Evolutionary conservation across 2,797 vertebrate species (phyloP), one percentile per base, ranked within the genome.

Genomic region (Semaprochilodus insignis): DNA sequence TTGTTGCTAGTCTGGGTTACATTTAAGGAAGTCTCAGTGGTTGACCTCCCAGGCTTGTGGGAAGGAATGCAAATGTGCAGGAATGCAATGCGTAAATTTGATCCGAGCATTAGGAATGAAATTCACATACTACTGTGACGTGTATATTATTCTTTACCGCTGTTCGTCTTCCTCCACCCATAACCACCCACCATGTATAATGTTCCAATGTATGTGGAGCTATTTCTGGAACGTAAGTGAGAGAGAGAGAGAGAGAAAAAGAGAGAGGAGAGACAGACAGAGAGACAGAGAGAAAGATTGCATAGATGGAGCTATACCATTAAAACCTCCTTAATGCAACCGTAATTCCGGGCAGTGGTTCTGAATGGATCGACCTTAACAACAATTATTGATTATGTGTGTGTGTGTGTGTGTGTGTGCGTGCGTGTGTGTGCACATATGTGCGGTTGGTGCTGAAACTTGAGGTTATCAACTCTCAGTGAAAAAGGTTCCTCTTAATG

Each of bases 151-250:
- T 40, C 55, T 83, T 80, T 69, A 17, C 40, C 66, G 27, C 1
- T 1, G 23, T 89, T 90, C 87, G 85, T 83, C 84, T 71, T 83
- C 40, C 71, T 77, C 71, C 73, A 84, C 89, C 89, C 86, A 82
- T 92, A 91, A 85, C 88, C 91, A 91, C 89, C 90, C 90, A 91
- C 87, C 82, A 74, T 34, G 87, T 90, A 84, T 83, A 81, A 81
- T 73, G 80, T 67, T 89, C 65, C 59, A 76, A 73, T 44, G 60
- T 81, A 84, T 81, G 71, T 73, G 25, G 23, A 76, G 51, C 82
- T 81, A 91, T 88, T 87, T 90, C 83, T 82, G 77, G 75, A 85
- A 82, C 40, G 23, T 21, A 6, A n/a, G 66, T 11, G 66, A 25
- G 57, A 13, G 31, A 40, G 23, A 27, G 15, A 62, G 21, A 59